These are phyloP conservation scores for Tortrix viridana DNA, from an alignment of 2,888 invertebrate genomes.

Conservation along the genomic window DNA sequence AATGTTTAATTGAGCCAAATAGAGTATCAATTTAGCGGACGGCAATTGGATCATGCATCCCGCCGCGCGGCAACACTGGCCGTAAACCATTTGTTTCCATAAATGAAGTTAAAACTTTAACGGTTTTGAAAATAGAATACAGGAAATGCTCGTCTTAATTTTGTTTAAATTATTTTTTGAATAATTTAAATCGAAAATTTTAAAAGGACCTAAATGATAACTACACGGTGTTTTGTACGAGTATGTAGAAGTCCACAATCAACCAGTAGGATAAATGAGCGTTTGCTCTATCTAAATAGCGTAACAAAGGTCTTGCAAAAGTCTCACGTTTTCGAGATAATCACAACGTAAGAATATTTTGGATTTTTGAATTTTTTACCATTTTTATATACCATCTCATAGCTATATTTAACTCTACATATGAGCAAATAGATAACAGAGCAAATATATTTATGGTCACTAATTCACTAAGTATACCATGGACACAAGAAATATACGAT, in stretches of 20 bases:
- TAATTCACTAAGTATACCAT: conserved; percentile 13
- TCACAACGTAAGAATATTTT: too few relatives aligned
- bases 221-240: too few relatives aligned
- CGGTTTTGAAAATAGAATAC: conserved; percentile 8
- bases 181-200: background rate
- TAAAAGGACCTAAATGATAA: too few relatives aligned
- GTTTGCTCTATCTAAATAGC: too few relatives aligned
- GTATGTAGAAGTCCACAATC: too few relatives aligned
- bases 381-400: background rate
- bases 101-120: conserved; percentile 16
- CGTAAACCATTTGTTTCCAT: conserved; percentile 23
- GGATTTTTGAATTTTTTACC: too few relatives aligned
- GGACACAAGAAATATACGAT: conserved; percentile 11
- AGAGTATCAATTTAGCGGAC: conserved; percentile 81
- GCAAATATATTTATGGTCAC: background rate
- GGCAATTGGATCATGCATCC: conserved; percentile 79
- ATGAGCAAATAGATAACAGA: too few relatives aligned
- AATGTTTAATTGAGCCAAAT: conserved; percentile 82
- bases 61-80: conserved; percentile 41
- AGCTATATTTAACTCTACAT: too few relatives aligned
- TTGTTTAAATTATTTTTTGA: background rate
- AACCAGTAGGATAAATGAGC: too few relatives aligned
- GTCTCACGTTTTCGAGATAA: too few relatives aligned
- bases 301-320: too few relatives aligned
- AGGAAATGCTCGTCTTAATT: background rate